Evolutionary conservation across 2,888 invertebrate genomes (phyloP).

Genomic region (Dynastes maya): DNA sequence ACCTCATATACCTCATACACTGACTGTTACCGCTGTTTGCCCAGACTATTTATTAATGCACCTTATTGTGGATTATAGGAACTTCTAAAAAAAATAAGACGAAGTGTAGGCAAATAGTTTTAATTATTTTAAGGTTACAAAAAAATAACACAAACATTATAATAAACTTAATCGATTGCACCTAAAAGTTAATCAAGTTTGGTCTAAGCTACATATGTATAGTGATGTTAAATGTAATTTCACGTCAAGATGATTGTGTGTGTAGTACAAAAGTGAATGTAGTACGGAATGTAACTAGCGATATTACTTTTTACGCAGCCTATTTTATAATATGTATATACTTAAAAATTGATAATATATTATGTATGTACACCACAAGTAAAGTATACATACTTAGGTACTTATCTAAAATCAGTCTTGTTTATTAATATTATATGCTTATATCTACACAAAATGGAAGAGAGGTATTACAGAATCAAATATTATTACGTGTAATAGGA

Average conservation of each 20-base stretch:
- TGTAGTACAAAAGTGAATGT: neutral
- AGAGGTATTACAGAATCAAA: conserved; percentile 18
- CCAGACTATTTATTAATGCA: too few relatives aligned
- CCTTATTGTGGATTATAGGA: too few relatives aligned
- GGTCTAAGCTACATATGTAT: conserved; percentile 17
- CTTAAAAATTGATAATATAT: neutral
- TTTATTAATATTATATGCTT: conserved; percentile 11
- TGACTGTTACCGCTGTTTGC: too few relatives aligned
- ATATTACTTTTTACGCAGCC: conserved; percentile 11
- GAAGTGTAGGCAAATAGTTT: conserved; percentile 6
- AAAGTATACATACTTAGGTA: neutral
- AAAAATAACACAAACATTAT: conserved; percentile 41
- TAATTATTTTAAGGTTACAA: conserved; percentile 36
- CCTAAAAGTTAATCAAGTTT: conserved; percentile 13
- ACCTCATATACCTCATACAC: too few relatives aligned
- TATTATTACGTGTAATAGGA: conserved; percentile 23
- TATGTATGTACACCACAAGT: conserved; percentile 11
- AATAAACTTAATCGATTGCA: conserved; percentile 18
- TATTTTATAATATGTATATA: conserved; percentile 5
- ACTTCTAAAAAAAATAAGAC: too few relatives aligned
- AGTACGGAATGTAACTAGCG: conserved; percentile 44
- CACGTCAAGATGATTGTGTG: neutral
- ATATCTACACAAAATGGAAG: conserved; percentile 14
- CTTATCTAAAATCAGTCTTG: conserved; percentile 37
- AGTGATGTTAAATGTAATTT: conserved; percentile 15